Evolutionary conservation across 2,797 vertebrate genomes (phyloP), one percentile per base, ranked within the genome.

Genomic region (Craterocephalus amniculus): DNA sequence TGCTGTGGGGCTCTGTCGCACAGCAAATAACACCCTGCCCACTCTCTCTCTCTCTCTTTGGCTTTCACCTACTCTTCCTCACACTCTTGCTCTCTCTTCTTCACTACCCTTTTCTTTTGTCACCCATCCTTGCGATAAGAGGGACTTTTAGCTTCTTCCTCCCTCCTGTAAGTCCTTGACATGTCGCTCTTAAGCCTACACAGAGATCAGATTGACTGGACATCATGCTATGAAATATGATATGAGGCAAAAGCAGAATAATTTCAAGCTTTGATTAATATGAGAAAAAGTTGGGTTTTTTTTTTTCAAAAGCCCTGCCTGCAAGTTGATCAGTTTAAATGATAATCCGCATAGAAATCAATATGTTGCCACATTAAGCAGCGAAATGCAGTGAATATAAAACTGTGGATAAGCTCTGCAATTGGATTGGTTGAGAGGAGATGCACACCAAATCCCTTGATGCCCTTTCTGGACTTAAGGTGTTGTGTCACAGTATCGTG

Each of bases 1-100:
- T 94, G 93, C 93, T 94, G 91, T 92, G 94, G 90, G 93, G 91
- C 94, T 93, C 93, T 94, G 91, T 91, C 91, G 90, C 88, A 92
- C 90, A 90, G 91, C 81, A 93, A 92, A 94, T 94, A 86, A 84
- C 83, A 70, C 58, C 43, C n/a, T 18, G 4, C 65, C 60, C 10
- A 56, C 82, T 83, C 86, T 80, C 83, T 78, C 79, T 63, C 68
- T 58, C 55, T 35, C 62, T 22, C 70, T 27, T 9, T 36, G 11
- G 0, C 35, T 36, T 51, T 58, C 70, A 65, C 79, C 74, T 65
- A 62, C 70, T 64, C 66, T 79, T 58, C 49, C 73, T 72, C 38
- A 2, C 59, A 56, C 66, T 74, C 62, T 59, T 66, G 57, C 62
- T 67, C 68, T 72, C 59, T 60, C 60, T 56, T 64, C 64, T 75